phyloP scores from a whole-genome alignment of 2,888 invertebrate species.

The Blastobasis adustella region DNA sequence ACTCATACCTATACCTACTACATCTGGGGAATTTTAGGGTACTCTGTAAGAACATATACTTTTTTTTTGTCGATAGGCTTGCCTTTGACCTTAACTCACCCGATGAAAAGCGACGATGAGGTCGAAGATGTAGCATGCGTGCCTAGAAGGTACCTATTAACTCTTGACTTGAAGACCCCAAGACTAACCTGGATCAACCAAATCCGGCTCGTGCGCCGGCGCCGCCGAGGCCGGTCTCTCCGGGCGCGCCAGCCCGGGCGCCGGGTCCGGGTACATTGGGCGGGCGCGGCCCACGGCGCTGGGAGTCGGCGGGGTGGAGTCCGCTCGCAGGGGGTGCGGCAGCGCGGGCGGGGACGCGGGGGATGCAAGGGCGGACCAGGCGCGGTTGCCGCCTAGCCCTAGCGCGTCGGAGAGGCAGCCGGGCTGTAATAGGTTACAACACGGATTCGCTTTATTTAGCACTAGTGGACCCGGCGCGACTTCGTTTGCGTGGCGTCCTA shows the following conservation, averaged over 20 bases:
- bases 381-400: constrained; percentile 65
- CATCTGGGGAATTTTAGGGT: no score
- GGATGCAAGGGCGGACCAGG: constrained; percentile 61
- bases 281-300: constrained; percentile 30
- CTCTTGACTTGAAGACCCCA: no score
- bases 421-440: constrained; percentile 49
- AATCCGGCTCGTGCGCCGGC: constrained; percentile 53
- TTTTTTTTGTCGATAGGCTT: no score
- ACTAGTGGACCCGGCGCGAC: no score
- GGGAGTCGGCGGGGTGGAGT: constrained; percentile 38
- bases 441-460: no score
- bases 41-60: no score
- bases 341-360: constrained; percentile 72
- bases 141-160: no score
- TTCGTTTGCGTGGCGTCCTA: no score
- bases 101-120: no score
- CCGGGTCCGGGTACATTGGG: constrained; percentile 51
- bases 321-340: constrained; percentile 28
- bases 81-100: no score
- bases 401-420: constrained; percentile 86
- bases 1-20: no score
- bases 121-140: no score
- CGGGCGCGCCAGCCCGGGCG: constrained; percentile 40
- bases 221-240: constrained; percentile 46
- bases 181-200: constrained; percentile 14